These are phyloP conservation scores for Papilio elwesi DNA, from an alignment of 2,888 invertebrate genomes.

Conservation along the genomic window DNA sequence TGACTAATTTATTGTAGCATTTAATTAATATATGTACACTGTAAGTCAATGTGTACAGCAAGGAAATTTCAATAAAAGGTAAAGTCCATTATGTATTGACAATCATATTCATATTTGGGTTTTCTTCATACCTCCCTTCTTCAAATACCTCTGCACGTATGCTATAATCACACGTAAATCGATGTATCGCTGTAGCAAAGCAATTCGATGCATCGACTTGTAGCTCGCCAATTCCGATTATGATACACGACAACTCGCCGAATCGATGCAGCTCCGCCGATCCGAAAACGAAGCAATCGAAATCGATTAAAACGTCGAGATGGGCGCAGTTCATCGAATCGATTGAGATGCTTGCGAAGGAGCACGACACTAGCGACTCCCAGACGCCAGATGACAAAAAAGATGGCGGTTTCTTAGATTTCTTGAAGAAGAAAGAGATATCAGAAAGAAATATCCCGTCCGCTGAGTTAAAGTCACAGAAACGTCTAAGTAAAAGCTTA, in stretches of 20 bases:
- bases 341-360: conserved; percentile 57
- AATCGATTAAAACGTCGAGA: conserved; percentile 53
- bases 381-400: conserved; percentile 55
- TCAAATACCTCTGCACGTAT: conserved; percentile 22
- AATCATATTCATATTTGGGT: neutral
- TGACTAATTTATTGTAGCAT: no score
- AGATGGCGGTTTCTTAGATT: conserved; percentile 59
- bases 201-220: conserved; percentile 51
- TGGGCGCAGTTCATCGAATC: conserved; percentile 69
- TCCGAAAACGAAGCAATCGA: conserved; percentile 40
- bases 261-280: conserved; percentile 45
- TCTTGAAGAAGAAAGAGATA: conserved; percentile 57
- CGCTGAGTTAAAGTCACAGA: conserved; percentile 41
- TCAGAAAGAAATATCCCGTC: conserved; percentile 49
- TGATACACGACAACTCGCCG: conserved; percentile 65
- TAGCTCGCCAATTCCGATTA: conserved; percentile 57
- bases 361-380: conserved; percentile 57
- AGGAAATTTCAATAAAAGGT: no score
- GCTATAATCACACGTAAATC: conserved; percentile 8
- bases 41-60: no score
- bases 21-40: no score
- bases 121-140: neutral
- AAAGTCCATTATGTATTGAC: no score
- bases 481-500: conserved; percentile 57
- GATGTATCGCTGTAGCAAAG: conserved; percentile 40